Base-by-base conservation (phyloP, 2,888 invertebrate genomes). In the Trichopoda pennipes region DNA sequence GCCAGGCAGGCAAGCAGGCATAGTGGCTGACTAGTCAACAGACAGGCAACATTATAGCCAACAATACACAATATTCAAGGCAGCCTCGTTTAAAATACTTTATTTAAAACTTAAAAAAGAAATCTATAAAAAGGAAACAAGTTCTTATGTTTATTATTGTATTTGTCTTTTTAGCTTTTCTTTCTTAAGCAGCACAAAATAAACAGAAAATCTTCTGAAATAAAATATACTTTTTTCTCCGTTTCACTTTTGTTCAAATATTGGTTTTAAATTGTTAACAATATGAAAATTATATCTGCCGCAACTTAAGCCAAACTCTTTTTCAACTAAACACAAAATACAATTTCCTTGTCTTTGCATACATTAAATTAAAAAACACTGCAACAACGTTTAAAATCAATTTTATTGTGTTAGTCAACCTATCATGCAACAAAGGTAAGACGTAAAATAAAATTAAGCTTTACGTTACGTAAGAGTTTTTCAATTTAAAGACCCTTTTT, bases 151-250 rank as follows among this genome's bases (percentile, higher is more conserved):
- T 58, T 75, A 35, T 56, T 58, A 61, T 19, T 3, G 1, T 10
- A 19, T 47, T 75, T 44, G 28, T 72, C 64, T 19, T 64, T 44
- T 42, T 21, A 42, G 35, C 56, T 56, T 63, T 38, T 44, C 32
- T 47, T 79, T 64, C 73, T 64, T 69, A 73, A 81, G 77, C 74
- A 51, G 68, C 63, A 56, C 49, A 74, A 80, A 75, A 74, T 66
- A 72, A 66, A 72, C 47, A 51, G 64, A 66, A 72, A 77, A 68
- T 55, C 77, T 72, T 81, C 68, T 77, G 55, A 77, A 77, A 77
- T 73, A 63, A 77, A 77, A 55, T 38, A 12, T 38, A 12, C 1
- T 38, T 38, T 12, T 38, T 38, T 35, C 35, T 12, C 12, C 12
- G 38, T 38, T n/a, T 44, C 4, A 28, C 28, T 28, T 28, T 28